A percentile compares a stretch with the other conserved stretches of the same genome.
Conservation (phyloP, 2,113 vertebrate species). For the Embiotoca jacksoni region DNA sequence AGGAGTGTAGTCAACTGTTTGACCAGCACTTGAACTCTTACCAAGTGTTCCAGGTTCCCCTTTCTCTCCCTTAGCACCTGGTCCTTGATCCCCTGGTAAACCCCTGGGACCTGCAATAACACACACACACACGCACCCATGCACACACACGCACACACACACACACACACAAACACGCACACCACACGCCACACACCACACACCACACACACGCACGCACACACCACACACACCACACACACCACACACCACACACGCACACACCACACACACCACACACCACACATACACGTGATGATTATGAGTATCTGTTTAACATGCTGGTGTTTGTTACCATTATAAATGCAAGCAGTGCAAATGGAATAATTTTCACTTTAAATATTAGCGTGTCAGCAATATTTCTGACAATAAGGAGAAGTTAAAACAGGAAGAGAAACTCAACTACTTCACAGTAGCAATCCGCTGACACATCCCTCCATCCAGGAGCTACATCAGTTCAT, state of each 20-base stretch:
- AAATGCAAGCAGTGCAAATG: conserved; percentile 1
- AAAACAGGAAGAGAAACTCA: conserved; percentile 54
- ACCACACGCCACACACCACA: no score
- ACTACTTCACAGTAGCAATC: conserved; percentile 4
- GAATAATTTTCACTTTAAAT: background rate
- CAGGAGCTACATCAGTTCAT: background rate
- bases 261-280: no score
- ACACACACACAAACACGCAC: conserved; percentile 3
- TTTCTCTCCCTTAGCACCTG: conserved; percentile 59
- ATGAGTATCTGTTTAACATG: no score
- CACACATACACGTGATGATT: no score
- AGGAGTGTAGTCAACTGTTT: no score
- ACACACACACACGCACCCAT: no score
- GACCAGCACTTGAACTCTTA: background rate
- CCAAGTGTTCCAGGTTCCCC: conserved; percentile 45
- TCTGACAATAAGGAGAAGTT: background rate
- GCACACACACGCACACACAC: no score
- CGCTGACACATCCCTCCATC: conserved; percentile 21
- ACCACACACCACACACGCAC: no score
- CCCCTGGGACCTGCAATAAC: conserved; percentile 48
- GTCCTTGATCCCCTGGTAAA: conserved; percentile 35
- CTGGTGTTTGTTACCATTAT: no score
- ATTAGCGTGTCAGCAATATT: conserved; percentile 17
- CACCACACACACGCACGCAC: no score
- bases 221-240: no score